Conservation (phyloP, 2,113 vertebrate species). For the Halichoerus grypus region DNA sequence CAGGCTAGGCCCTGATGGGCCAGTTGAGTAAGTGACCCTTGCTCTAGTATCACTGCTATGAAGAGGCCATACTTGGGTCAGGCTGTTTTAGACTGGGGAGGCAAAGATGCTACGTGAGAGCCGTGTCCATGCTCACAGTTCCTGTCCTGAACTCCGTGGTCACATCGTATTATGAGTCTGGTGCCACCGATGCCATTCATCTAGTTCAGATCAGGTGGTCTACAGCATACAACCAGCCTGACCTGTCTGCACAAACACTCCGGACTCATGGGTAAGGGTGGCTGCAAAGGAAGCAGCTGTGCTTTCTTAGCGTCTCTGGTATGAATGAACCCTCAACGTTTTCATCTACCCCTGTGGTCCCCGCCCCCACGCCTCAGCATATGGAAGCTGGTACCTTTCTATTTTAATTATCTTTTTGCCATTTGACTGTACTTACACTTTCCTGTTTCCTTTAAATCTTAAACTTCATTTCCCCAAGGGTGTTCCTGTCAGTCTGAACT, state of each 20-base stretch:
- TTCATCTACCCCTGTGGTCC: not conserved
- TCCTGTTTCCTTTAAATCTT: not conserved
- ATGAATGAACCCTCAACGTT: not conserved
- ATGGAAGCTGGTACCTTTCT: not conserved
- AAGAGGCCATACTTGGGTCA: not conserved
- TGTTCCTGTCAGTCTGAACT: not conserved
- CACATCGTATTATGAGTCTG: not conserved
- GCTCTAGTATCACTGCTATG: not conserved
- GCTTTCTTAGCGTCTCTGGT: not conserved
- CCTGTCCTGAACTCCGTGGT: not conserved
- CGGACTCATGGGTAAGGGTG: not conserved
- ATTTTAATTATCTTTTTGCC: not conserved
- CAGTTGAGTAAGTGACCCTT: not conserved
- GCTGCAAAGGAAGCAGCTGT: not conserved
- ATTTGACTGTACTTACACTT: not conserved
- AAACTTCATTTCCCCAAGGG: not conserved
- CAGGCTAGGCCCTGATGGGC: not conserved
- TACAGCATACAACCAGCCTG: not conserved
- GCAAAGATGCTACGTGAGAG: not conserved
- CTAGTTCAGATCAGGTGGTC: not conserved
- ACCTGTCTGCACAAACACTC: not conserved
- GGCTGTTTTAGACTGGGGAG: not conserved
- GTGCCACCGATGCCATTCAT: not conserved
- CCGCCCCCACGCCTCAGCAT: accelerated
- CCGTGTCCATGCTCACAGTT: not conserved